Evolutionary conservation across 2,888 invertebrate genomes (phyloP).

Genomic region (Tipula vernalis): DNA sequence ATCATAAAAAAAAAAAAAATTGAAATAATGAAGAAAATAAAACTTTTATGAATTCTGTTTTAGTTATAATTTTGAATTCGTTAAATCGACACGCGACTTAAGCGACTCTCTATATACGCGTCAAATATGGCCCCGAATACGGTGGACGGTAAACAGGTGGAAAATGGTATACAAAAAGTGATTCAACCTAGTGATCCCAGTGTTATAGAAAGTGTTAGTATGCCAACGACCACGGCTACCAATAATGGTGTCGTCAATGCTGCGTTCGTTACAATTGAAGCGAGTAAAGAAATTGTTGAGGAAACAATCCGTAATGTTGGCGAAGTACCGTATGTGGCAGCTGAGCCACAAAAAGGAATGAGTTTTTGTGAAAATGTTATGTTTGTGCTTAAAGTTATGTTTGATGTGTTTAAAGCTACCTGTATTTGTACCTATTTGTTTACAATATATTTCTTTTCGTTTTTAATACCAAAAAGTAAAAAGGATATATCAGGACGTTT

Average conservation of each 20-base stretch:
- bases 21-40: not conserved
- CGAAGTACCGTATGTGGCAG: not conserved
- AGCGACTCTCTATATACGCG: not conserved
- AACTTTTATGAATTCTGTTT: not conserved
- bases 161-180: not conserved
- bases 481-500: not conserved
- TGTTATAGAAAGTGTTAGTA: not conserved
- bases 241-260: not conserved
- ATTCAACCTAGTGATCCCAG: not conserved
- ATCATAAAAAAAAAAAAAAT: not conserved
- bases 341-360: not conserved
- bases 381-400: not conserved
- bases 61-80: not conserved
- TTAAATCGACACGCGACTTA: not conserved
- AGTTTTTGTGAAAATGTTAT: not conserved
- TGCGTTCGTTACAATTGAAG: not conserved
- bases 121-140: not conserved
- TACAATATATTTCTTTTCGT: not conserved
- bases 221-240: not conserved
- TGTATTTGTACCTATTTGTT: not conserved
- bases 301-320: not conserved
- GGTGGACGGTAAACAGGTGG: not conserved
- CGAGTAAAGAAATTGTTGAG: not conserved
- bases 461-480: not conserved
- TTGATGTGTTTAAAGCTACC: not conserved